These are phyloP conservation scores for Dendrocincla fuliginosa DNA, from an alignment of 2,797 vertebrate species.

Conservation along the genomic window DNA sequence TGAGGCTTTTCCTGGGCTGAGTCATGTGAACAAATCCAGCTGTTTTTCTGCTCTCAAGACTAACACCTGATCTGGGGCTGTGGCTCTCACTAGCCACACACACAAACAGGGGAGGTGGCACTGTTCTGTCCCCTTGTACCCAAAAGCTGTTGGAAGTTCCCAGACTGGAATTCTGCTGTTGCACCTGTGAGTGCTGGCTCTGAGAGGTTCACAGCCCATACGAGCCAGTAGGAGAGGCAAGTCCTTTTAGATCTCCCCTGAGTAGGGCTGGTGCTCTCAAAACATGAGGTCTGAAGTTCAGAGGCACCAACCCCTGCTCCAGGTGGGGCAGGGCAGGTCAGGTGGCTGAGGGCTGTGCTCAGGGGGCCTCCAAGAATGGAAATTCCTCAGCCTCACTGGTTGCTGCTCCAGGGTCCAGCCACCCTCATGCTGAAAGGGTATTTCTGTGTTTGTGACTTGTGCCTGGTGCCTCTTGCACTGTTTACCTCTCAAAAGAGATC, in stretches of 20 bases:
- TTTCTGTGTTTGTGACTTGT: neutral
- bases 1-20: neutral
- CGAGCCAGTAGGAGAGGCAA: neutral
- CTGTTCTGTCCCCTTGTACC: neutral
- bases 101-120: fast-evolving
- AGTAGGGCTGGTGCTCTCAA: neutral
- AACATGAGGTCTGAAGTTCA: neutral
- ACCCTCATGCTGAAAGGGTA: neutral
- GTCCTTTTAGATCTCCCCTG: neutral
- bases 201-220: neutral
- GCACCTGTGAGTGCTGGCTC: neutral
- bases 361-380: neutral
- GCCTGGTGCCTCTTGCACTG: neutral
- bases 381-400: neutral
- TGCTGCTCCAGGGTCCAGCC: neutral
- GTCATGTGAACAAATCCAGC: neutral
- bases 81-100: neutral
- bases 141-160: neutral
- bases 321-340: fast-evolving
- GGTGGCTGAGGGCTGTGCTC: neutral
- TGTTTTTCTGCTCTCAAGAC: neutral
- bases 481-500: neutral
- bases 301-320: neutral
- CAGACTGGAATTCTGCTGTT: neutral
- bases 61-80: neutral